These are phyloP conservation scores for Drosophila pseudoananassae DNA, from an alignment of 1,140 invertebrate genomes.

Conservation along the genomic window DNA sequence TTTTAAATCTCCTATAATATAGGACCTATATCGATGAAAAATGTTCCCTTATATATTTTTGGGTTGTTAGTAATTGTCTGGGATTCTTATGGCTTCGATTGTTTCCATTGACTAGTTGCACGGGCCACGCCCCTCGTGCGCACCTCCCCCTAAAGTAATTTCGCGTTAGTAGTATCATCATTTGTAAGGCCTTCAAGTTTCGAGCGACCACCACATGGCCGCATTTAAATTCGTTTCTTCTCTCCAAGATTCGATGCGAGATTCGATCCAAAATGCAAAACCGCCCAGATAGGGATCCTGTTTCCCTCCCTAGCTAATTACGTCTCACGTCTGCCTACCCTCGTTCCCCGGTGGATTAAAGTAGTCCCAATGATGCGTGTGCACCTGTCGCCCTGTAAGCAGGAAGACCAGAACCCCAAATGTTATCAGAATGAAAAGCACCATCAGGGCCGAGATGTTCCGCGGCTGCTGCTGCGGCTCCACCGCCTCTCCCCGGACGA, in stretches of 20 bases:
- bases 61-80: conserved; percentile 47
- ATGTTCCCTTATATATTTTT: conserved; percentile 44
- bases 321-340: conserved; percentile 70
- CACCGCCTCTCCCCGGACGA: conserved; percentile 85
- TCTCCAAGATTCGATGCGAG: conserved; percentile 28
- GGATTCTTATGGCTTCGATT: conserved; percentile 58
- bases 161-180: conserved; percentile 67
- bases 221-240: conserved; percentile 75
- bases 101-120: conserved; percentile 58
- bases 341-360: conserved; percentile 89
- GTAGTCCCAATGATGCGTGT: conserved; percentile 93
- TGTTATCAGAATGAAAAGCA: conserved; percentile 90
- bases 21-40: conserved; percentile 27
- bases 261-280: conserved; percentile 75
- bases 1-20: conserved; percentile 9
- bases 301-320: conserved; percentile 6
- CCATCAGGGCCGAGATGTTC: conserved; percentile 89
- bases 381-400: conserved; percentile 87
- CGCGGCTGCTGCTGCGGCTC: conserved; percentile 65
- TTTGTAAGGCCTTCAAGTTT: conserved; percentile 76
- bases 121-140: conserved; percentile 43
- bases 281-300: conserved; percentile 44
- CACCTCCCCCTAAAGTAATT: conserved; percentile 63
- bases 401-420: conserved; percentile 86
- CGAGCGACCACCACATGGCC: conserved; percentile 59